These are phyloP conservation scores for Diadumene lineata DNA, from an alignment of 92 coral and sea anemone genomes.

Conservation along the genomic window DNA sequence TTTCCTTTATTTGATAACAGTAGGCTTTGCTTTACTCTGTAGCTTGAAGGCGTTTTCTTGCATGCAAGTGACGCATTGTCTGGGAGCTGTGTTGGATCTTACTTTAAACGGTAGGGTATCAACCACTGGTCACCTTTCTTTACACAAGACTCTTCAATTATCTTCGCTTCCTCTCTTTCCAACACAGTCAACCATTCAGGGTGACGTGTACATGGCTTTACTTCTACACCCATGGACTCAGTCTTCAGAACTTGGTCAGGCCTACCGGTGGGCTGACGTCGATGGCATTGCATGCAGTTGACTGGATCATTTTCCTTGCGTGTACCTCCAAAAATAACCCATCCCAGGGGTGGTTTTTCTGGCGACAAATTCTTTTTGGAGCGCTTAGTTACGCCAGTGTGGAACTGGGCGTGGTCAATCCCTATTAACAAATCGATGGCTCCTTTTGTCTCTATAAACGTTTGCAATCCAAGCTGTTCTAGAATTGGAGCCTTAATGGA, in stretches of 20 bases:
- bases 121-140: slow-evolving; percentile 59
- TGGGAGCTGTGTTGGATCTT: slow-evolving; percentile 35
- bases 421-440: slow-evolving; percentile 50
- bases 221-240: slow-evolving; percentile 65
- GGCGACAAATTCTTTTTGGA: slow-evolving; percentile 45
- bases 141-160: slow-evolving; percentile 50
- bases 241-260: slow-evolving; percentile 53
- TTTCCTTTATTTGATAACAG: slow-evolving; percentile 46
- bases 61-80: slow-evolving; percentile 37
- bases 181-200: too few relatives aligned
- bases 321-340: too few relatives aligned
- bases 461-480: slow-evolving; percentile 22
- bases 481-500: too few relatives aligned
- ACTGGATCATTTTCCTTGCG: too few relatives aligned
- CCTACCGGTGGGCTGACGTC: slow-evolving; percentile 43
- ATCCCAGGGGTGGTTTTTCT: slow-evolving; percentile 58
- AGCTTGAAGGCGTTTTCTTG: slow-evolving; percentile 24
- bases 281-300: slow-evolving; percentile 27
- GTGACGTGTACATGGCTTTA: slow-evolving; percentile 35
- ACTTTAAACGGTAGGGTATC: slow-evolving; percentile 53
- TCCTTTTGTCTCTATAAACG: slow-evolving; percentile 40
- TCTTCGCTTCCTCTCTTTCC: slow-evolving; percentile 34
- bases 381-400: slow-evolving; percentile 51
- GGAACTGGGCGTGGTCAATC: slow-evolving; percentile 56
- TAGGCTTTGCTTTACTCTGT: slow-evolving; percentile 38